Evolutionary conservation across 2,797 vertebrate species (phyloP), one percentile per base, ranked within the genome.

Genomic region (Poeciliopsis turneri): DNA sequence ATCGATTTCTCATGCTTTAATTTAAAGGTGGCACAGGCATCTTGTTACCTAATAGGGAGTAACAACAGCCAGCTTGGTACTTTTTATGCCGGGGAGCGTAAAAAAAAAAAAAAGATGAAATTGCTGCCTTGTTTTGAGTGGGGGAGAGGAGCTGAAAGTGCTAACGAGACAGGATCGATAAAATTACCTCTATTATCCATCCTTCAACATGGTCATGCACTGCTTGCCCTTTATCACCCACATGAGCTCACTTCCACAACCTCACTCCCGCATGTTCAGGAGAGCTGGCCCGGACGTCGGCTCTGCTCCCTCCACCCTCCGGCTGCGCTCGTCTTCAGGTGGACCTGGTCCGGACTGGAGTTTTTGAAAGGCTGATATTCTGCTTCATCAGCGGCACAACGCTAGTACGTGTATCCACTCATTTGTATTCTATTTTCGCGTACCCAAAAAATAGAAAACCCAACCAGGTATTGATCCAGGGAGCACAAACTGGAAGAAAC

Each of bases 1-100:
- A 93, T 93, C 91, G 84, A 93, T 94, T 91, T 90, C 90, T 89
- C 87, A 84, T 89, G 90, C 92, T 91, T 92, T 90, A 82, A 93
- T 93, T 91, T 90, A 91, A 91, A 92, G 89, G 89, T 89, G 90
- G 86, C 90, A 89, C 66, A 84, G 84, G 81, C 88, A 85, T 89
- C 87, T 92, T 82, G 86, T 90, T 91, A 90, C 84, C 81, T 88
- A 90, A 93, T 83, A 80, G 49, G 46, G 77, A 85, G 75, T 80
- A 55, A 85, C 89, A 87, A 88, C 79, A 85, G 85, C 82, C 83
- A 36, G 74, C 76, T 85, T 88, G 77, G 77, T 91, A 84, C 77
- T 89, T 88, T 84, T 88, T 88, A 89, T 39, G 1, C 84, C 78
- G 76, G 28, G 30, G 12, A 33, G 30, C 16, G 30, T 16, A 59